phyloP scores from a whole-genome alignment of 2,797 vertebrate genomes.

The Discoglossus pictus region DNA sequence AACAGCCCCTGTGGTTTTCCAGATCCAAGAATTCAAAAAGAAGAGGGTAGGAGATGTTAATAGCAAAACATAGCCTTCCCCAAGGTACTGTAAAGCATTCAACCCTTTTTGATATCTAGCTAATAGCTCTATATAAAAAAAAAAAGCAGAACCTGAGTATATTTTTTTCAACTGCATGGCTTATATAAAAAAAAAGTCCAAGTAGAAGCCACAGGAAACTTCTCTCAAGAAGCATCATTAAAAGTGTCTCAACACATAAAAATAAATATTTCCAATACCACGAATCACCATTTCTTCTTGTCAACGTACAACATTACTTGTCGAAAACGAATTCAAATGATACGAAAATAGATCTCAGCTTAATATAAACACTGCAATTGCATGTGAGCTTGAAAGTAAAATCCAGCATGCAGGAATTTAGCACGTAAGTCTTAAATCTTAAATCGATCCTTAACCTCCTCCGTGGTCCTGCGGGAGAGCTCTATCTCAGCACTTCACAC shows the following conservation, averaged over 20 bases:
- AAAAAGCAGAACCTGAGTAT: constrained; percentile 14
- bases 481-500: constrained; percentile 18
- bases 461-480: constrained; percentile 48
- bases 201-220: constrained; percentile 39
- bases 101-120: background rate
- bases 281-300: constrained; percentile 26
- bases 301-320: constrained; percentile 28
- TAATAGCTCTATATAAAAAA: constrained; percentile 11
- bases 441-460: constrained; percentile 43
- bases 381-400: constrained; percentile 13
- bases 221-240: constrained; percentile 19
- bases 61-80: too few species aligned
- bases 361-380: constrained; percentile 36
- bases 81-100: background rate
- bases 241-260: constrained; percentile 44
- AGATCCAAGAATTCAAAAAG: too few species aligned
- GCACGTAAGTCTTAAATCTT: constrained; percentile 38
- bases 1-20: too few species aligned
- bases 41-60: too few species aligned
- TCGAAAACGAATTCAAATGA: constrained; percentile 14
- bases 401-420: constrained; percentile 35
- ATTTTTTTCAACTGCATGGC: constrained; percentile 38
- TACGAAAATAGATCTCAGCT: constrained; percentile 43
- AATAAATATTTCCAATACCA: constrained; percentile 46
- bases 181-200: constrained; percentile 8